Conservation (phyloP, 2,888 invertebrate genomes). For the Peribatodes rhomboidaria region DNA sequence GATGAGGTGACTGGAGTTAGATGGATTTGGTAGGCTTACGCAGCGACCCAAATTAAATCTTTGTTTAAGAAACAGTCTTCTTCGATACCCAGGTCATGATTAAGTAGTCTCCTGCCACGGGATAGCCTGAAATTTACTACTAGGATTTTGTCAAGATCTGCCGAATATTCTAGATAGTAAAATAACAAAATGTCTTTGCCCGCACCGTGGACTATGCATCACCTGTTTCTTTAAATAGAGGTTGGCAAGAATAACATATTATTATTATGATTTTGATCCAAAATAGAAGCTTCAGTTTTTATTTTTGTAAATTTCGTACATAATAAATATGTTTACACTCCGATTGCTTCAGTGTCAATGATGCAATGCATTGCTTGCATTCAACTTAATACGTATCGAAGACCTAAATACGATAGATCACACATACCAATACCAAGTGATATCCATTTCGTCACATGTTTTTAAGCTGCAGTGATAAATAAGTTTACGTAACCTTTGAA, state of each 20-base stretch:
- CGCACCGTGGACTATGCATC: background rate
- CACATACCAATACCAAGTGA: slow-evolving; percentile 19
- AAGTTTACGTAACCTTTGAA: slow-evolving; percentile 32
- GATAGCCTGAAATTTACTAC: too few relatives aligned
- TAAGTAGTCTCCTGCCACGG: too few relatives aligned
- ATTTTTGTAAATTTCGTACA: background rate
- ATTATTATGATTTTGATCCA: background rate
- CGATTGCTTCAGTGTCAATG: slow-evolving; percentile 5
- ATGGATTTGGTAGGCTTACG: background rate
- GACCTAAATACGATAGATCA: slow-evolving; percentile 31
- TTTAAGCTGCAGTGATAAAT: slow-evolving; percentile 34
- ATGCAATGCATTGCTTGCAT: slow-evolving; percentile 16
- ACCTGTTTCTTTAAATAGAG: slow-evolving; percentile 5
- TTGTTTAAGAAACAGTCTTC: background rate
- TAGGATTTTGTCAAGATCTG: background rate
- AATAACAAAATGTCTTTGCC: background rate
- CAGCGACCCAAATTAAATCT: background rate
- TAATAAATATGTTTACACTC: slow-evolving; percentile 18
- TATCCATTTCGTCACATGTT: slow-evolving; percentile 30
- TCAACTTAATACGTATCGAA: slow-evolving; percentile 26
- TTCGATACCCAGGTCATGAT: too few relatives aligned
- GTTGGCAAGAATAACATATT: background rate
- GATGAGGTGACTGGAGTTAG: background rate
- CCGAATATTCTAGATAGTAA: background rate
- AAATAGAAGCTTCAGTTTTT: background rate